Evolutionary conservation across 2,113 vertebrate genomes (phyloP).

Genomic region (Regulus satrapa): DNA sequence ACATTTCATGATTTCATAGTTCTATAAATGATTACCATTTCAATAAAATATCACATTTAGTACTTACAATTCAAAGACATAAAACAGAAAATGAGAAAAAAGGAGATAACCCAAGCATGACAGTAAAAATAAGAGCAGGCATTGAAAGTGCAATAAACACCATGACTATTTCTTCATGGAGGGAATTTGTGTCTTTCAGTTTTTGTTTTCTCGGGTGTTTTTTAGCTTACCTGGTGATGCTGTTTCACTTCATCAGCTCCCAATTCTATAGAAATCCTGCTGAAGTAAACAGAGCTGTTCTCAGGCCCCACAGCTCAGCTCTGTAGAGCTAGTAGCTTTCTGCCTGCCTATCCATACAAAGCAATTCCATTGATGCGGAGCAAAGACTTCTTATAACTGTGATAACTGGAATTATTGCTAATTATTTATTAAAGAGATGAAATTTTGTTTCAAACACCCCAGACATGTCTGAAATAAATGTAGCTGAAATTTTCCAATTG

Average conservation of each 20-base stretch:
- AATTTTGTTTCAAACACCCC: background rate
- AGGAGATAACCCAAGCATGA: background rate
- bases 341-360: background rate
- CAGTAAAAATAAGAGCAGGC: constrained; percentile 21
- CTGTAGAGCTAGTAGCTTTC: background rate
- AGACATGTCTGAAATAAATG: background rate
- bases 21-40: background rate
- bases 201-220: background rate
- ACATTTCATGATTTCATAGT: background rate
- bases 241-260: background rate
- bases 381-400: background rate
- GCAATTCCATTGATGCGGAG: background rate
- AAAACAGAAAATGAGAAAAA: background rate
- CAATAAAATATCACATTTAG: constrained; percentile 37
- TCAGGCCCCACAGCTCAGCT: background rate
- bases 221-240: background rate
- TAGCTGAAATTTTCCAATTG: background rate
- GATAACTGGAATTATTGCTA: background rate
- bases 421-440: background rate
- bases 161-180: background rate
- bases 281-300: background rate
- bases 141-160: background rate
- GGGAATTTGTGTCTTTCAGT: background rate
- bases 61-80: constrained; percentile 11
- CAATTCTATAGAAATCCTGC: background rate